Evolutionary conservation across 2,113 vertebrate species (phyloP).

Genomic region (Tonatia bakeri): DNA sequence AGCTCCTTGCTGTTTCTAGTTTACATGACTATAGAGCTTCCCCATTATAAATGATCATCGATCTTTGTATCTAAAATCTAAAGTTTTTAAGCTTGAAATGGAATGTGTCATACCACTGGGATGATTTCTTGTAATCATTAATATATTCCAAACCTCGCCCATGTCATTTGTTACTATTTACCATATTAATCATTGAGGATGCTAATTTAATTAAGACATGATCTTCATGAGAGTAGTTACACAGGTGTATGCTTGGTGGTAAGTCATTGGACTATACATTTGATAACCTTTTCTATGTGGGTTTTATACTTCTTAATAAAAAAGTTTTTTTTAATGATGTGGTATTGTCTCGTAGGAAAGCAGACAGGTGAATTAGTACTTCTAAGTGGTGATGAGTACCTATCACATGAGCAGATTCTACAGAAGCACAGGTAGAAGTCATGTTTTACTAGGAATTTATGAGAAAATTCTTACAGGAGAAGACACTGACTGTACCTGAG

Average conservation of each 20-base stretch:
- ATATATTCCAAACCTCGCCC: background rate
- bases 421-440: background rate
- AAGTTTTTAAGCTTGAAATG: background rate
- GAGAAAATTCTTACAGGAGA: background rate
- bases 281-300: background rate
- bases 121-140: background rate
- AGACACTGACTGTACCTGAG: background rate
- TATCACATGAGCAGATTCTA: background rate
- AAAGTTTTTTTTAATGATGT: background rate
- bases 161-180: background rate
- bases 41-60: background rate
- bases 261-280: background rate
- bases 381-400: background rate
- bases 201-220: background rate
- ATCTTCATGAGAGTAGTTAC: background rate
- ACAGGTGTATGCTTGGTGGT: background rate
- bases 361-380: background rate
- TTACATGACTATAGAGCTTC: background rate
- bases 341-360: background rate
- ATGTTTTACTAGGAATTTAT: background rate
- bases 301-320: background rate
- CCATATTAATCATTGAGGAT: background rate
- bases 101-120: background rate
- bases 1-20: background rate
- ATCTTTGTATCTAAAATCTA: conserved; percentile 10